Evolutionary conservation across 2,888 invertebrate species (phyloP).

Genomic region (Acheta domesticus): DNA sequence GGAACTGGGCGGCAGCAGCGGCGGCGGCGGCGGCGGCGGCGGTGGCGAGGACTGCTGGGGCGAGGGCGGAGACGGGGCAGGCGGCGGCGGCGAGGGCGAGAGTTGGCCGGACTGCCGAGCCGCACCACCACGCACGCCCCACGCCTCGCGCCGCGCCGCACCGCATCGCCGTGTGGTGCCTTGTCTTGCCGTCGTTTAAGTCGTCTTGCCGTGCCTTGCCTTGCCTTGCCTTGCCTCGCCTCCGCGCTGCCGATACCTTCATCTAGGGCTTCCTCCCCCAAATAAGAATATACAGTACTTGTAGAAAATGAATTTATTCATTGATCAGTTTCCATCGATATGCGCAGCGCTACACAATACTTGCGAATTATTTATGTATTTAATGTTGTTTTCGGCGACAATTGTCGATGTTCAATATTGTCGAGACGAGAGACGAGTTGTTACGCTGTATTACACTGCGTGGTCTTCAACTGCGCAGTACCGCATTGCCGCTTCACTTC

Average conservation of each 20-base stretch:
- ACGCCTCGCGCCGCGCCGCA: too few species aligned
- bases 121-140: neutral
- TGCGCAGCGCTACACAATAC: neutral
- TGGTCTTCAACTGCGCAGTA: too few species aligned
- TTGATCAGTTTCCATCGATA: neutral
- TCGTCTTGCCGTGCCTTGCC: neutral
- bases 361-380: neutral
- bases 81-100: neutral
- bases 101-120: constrained; percentile 7
- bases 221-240: neutral
- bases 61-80: neutral
- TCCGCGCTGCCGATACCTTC: neutral
- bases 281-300: neutral
- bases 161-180: too few species aligned
- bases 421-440: too few species aligned
- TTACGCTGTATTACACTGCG: too few species aligned
- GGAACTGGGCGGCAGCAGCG: neutral
- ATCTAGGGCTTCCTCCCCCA: neutral
- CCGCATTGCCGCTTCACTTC: too few species aligned
- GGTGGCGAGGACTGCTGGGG: neutral
- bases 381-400: neutral
- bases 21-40: neutral
- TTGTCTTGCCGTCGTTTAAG: too few species aligned
- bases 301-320: neutral
- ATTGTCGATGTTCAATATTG: too few species aligned